Evolutionary conservation across 1,140 invertebrate genomes (phyloP), one percentile per base, ranked within the genome.

Genomic region (Bombyx mandarina): DNA sequence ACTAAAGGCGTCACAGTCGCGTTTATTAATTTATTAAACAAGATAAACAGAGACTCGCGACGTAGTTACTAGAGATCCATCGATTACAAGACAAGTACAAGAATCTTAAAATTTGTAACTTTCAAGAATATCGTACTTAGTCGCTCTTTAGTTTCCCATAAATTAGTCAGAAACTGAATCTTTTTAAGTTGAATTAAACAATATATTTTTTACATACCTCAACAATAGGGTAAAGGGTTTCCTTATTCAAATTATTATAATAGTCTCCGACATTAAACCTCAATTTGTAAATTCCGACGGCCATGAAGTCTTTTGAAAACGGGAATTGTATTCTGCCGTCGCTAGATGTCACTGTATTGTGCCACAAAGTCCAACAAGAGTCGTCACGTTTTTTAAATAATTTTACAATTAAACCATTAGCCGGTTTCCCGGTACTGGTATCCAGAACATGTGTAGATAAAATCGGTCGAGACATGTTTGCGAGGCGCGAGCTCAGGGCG

Each of bases 221-320:
- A 43, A 95, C 91, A 77, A 91, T 94, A 1, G 94, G 94, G 78
- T 93, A 95, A 64, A 95, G 89, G 0, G 92, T 92, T 58, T 91
- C 88, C 56, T 90, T 90, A 63, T 90, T 88, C 56, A 82, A 78
- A 6, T 88, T 63, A 18, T 89, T 89, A 69, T 93, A 96, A 82
- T 95, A 95, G 58, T 91, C 89, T 57, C 92, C 91, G 1, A 93
- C 92, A 62, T 94, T 92, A 70, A 94, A 95, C 66, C 91, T 90
- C 10, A 96, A 75, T 72, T 94, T 95, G 75, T 95, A 95, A 44
- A 90, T 90, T 45, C 93, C 94, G 43, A 81, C 75, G 0, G 89
- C 88, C 71, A 94, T 91, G 6, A 89, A 88, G 0, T 89, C 79
- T 60, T 89, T 89, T 1, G 89, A 85, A 5, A 94, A 88, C 18